phyloP scores from a whole-genome alignment of 2,113 vertebrate species.

The Xerus inauris region DNA sequence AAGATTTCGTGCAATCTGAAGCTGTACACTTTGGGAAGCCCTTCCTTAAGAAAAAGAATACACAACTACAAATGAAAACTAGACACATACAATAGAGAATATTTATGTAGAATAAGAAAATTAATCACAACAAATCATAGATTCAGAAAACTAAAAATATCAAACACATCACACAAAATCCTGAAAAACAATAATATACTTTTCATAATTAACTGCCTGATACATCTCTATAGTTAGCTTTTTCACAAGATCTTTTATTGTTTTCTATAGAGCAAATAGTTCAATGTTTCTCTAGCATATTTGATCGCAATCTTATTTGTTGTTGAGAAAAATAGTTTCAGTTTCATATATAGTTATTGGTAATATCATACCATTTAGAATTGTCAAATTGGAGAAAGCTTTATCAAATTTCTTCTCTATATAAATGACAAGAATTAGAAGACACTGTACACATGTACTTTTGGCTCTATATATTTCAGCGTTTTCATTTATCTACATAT shows the following conservation, averaged over 20 bases:
- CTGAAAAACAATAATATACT: background rate
- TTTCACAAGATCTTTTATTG: background rate
- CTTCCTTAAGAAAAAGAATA: background rate
- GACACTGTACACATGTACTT: background rate
- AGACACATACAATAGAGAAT: background rate
- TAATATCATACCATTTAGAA: background rate
- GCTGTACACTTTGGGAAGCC: background rate
- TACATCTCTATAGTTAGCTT: background rate
- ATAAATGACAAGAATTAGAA: background rate
- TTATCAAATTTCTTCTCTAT: slow-evolving; percentile 3
- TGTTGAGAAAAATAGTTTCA: slow-evolving; percentile 28
- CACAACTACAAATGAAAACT: slow-evolving; percentile 10
- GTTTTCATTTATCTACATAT: background rate
- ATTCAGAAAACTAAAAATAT: slow-evolving; percentile 12
- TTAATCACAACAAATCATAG: background rate
- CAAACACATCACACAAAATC: background rate
- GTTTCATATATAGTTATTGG: background rate
- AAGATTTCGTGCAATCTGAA: slow-evolving; percentile 34
- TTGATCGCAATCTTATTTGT: slow-evolving; percentile 15
- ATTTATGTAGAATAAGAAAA: slow-evolving; percentile 38
- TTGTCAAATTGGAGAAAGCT: background rate
- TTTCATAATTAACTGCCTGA: background rate
- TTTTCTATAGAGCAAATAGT: background rate
- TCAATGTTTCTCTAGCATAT: background rate
- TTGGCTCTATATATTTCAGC: background rate